These are phyloP conservation scores for Pavo muticus DNA, from an alignment of 2,113 vertebrate genomes.

Conservation along the genomic window DNA sequence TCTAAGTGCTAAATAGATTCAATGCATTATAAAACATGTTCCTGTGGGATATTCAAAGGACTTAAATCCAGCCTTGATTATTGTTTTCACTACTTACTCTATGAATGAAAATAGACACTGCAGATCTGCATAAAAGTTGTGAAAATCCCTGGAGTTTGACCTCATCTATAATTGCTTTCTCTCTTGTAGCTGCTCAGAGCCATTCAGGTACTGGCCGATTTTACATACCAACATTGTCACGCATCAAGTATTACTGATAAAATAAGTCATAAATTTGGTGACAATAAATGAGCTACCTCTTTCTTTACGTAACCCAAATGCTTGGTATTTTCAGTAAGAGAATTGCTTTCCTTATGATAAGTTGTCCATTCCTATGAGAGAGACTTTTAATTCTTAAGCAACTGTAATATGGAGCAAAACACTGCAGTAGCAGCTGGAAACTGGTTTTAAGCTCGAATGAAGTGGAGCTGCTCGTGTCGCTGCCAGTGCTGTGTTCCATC, in stretches of 20 bases:
- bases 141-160: conserved; percentile 22
- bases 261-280: not conserved
- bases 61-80: conserved; percentile 3
- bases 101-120: conserved; percentile 3
- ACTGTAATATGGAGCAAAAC: not conserved
- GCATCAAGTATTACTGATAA: not conserved
- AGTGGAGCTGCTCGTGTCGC: not conserved
- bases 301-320: not conserved
- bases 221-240: not conserved
- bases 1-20: conserved; percentile 19
- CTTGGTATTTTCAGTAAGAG: not conserved
- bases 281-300: not conserved
- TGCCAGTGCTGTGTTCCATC: accelerated
- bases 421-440: not conserved
- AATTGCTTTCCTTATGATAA: not conserved
- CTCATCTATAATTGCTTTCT: not conserved
- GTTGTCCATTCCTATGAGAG: not conserved
- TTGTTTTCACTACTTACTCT: conserved; percentile 15
- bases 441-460: not conserved
- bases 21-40: conserved; percentile 23
- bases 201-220: not conserved
- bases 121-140: not conserved
- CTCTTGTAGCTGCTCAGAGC: not conserved
- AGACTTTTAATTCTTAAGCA: not conserved
- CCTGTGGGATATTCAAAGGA: conserved; percentile 14